These are phyloP conservation scores for Callosobruchus maculatus DNA, from an alignment of 2,888 invertebrate genomes.

Conservation along the genomic window DNA sequence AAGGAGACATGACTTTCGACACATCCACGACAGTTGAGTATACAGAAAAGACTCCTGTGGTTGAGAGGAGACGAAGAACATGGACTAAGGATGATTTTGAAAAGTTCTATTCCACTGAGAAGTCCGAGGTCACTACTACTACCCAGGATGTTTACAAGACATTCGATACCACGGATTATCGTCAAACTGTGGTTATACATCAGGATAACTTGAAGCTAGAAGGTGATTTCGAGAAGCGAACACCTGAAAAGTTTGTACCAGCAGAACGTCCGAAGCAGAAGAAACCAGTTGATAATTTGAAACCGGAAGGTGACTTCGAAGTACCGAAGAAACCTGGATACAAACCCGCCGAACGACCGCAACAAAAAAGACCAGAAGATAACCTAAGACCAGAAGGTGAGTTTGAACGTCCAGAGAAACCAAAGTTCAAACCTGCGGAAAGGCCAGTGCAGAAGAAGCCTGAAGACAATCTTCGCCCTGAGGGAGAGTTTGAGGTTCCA, in stretches of 20 bases:
- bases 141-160: slow-evolving; percentile 64
- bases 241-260: slow-evolving; percentile 33
- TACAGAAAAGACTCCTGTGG: slow-evolving; percentile 55
- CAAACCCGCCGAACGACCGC: slow-evolving; percentile 46
- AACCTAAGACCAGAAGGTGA: slow-evolving; percentile 57
- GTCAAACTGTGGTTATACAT: slow-evolving; percentile 44
- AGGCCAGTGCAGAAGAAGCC: slow-evolving; percentile 49
- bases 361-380: slow-evolving; percentile 40
- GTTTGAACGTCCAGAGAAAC: slow-evolving; percentile 49
- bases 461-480: slow-evolving; percentile 52
- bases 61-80: slow-evolving; percentile 62
- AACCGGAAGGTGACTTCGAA: slow-evolving; percentile 49
- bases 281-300: slow-evolving; percentile 45
- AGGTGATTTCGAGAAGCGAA: slow-evolving; percentile 49
- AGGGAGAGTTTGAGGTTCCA: slow-evolving; percentile 49
- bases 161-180: slow-evolving; percentile 59
- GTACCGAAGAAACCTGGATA: slow-evolving; percentile 47
- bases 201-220: slow-evolving; percentile 53
- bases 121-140: slow-evolving; percentile 59
- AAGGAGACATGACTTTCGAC: slow-evolving; percentile 65
- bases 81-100: slow-evolving; percentile 73
- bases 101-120: slow-evolving; percentile 62
- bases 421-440: slow-evolving; percentile 46
- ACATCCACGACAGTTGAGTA: slow-evolving; percentile 64
- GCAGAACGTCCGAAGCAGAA: slow-evolving; percentile 42